These are phyloP conservation scores for Lithobates sylvaticus DNA, from an alignment of 2,797 vertebrate species.

Conservation along the genomic window DNA sequence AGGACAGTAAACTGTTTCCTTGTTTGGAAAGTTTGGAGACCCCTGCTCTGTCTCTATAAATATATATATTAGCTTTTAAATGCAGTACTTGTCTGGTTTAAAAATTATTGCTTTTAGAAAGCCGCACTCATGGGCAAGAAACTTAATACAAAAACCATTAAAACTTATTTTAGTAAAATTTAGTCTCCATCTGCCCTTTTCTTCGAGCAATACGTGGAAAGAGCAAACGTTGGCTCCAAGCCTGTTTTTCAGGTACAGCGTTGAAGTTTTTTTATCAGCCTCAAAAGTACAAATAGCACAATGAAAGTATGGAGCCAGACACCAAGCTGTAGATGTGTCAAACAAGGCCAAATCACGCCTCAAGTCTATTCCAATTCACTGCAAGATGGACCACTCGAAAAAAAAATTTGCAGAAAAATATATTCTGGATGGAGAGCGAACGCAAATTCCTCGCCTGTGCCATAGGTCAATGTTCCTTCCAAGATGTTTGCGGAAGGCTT, in stretches of 20 bases:
- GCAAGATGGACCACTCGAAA: not conserved
- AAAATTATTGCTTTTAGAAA: too few species aligned
- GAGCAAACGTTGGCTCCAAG: not conserved
- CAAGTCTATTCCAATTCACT: conserved; percentile 16
- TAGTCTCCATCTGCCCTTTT: not conserved
- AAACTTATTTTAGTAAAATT: not conserved
- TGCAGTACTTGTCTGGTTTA: too few species aligned
- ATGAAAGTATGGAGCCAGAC: conserved; percentile 14
- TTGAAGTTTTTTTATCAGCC: not conserved
- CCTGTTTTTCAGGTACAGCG: not conserved
- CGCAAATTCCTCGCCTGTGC: not conserved
- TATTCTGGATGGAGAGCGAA: not conserved
- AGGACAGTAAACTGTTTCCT: too few species aligned
- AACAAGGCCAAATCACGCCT: conserved; percentile 1
- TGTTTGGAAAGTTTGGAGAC: too few species aligned
- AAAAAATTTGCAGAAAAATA: conserved; percentile 4
- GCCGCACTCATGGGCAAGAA: not conserved
- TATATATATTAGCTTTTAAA: too few species aligned
- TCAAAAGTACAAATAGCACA: conserved; percentile 4
- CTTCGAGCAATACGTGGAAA: not conserved
- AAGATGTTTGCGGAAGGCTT: not conserved
- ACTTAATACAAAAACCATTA: not conserved
- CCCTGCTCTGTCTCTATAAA: too few species aligned
- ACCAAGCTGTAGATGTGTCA: not conserved
- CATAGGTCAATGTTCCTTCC: conserved; percentile 21